phyloP scores from a whole-genome alignment of 2,888 invertebrate genomes.

The Hydrotaea cyrtoneurina region DNA sequence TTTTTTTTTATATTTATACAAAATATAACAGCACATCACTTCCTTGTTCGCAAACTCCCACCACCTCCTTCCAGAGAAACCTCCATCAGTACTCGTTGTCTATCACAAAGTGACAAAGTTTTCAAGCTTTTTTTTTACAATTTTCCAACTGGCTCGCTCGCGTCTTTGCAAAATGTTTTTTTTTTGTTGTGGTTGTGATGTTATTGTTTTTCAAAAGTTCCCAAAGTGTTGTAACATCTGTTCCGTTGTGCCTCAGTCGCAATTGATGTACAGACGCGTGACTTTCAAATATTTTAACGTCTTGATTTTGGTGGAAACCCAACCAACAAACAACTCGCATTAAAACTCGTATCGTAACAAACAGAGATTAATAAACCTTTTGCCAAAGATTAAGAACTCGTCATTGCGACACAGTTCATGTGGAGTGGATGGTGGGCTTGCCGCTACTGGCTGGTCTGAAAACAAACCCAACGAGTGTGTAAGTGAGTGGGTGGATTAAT shows the following conservation, averaged over 20 bases:
- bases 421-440: neutral
- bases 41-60: neutral
- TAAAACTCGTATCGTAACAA: constrained; percentile 7
- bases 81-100: neutral
- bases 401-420: neutral
- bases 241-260: neutral
- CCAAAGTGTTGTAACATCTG: neutral
- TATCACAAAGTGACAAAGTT: neutral
- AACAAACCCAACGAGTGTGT: neutral
- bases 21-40: neutral
- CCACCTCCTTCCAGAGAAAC: neutral
- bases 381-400: neutral
- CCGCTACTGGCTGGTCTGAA: neutral
- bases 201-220: neutral
- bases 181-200: neutral
- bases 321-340: neutral
- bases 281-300: constrained; percentile 10
- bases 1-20: neutral
- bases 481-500: neutral
- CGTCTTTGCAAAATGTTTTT: neutral
- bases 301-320: neutral
- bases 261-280: neutral
- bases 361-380: constrained; percentile 10
- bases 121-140: too few species aligned
- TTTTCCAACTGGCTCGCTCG: too few species aligned